A percentile compares a stretch with the other conserved stretches of the same genome.
phyloP scores from a whole-genome alignment of 1,140 invertebrate species.

The Monochamus saltuarius region DNA sequence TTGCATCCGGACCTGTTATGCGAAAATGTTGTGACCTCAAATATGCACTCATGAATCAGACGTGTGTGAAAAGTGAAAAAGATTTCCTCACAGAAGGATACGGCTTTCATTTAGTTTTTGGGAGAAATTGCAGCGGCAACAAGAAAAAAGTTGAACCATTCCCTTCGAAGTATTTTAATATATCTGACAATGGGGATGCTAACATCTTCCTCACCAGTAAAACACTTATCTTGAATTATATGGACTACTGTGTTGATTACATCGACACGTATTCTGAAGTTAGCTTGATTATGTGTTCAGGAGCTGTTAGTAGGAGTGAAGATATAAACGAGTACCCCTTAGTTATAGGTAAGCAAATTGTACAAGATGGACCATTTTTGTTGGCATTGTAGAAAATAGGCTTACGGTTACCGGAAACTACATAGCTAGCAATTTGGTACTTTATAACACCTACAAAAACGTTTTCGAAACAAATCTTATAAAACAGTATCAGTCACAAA shows the following conservation, averaged over 20 bases:
- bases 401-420: no score
- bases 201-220: background rate
- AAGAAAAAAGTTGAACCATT: background rate
- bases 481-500: no score
- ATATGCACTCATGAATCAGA: background rate
- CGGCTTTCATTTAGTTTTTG: background rate
- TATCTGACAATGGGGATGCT: constrained; percentile 11
- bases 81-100: constrained; percentile 3
- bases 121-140: background rate
- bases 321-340: no score
- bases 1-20: background rate
- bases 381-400: no score
- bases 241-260: constrained; percentile 18
- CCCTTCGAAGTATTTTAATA: background rate
- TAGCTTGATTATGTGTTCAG: constrained; percentile 1
- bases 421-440: no score
- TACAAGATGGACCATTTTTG: no score
- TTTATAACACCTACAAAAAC: no score
- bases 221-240: background rate
- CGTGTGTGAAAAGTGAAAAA: background rate
- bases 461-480: no score
- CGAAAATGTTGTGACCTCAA: constrained; percentile 12
- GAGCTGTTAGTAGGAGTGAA: background rate
- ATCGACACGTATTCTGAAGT: constrained; percentile 6
- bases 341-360: no score